Evolutionary conservation across 2,113 vertebrate genomes (phyloP).

Genomic region (Aegithalos caudatus): DNA sequence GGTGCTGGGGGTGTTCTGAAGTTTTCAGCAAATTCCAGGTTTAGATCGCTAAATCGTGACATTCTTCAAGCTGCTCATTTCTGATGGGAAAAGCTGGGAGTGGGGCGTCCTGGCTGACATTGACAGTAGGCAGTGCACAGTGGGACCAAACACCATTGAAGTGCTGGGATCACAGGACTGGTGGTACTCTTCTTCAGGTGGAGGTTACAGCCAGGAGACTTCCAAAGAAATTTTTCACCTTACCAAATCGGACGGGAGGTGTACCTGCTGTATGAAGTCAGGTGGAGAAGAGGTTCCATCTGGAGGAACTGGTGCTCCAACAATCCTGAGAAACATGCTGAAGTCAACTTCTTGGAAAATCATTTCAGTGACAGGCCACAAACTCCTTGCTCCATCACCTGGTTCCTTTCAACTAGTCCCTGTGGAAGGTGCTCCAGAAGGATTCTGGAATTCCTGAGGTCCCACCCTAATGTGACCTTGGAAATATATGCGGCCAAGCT

Average conservation of each 20-base stretch:
- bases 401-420: slow-evolving; percentile 68
- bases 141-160: background rate
- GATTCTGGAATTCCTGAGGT: slow-evolving; percentile 45
- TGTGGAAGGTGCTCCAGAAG: slow-evolving; percentile 36
- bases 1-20: background rate
- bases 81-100: background rate
- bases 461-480: slow-evolving; percentile 29
- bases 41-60: background rate
- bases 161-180: background rate
- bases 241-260: background rate
- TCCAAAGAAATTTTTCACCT: slow-evolving; percentile 36
- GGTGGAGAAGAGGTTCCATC: background rate
- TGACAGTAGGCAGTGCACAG: background rate
- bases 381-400: slow-evolving; percentile 44
- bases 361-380: background rate
- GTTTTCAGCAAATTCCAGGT: background rate
- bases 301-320: slow-evolving; percentile 36
- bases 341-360: slow-evolving; percentile 67
- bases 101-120: background rate
- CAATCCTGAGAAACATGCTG: background rate
- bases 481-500: slow-evolving; percentile 36
- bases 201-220: slow-evolving; percentile 40
- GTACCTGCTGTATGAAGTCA: slow-evolving; percentile 63
- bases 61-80: background rate
- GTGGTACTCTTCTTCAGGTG: slow-evolving; percentile 46